Evolutionary conservation across 1,140 invertebrate species (phyloP).

Genomic region (Leptinotarsa lineolata): DNA sequence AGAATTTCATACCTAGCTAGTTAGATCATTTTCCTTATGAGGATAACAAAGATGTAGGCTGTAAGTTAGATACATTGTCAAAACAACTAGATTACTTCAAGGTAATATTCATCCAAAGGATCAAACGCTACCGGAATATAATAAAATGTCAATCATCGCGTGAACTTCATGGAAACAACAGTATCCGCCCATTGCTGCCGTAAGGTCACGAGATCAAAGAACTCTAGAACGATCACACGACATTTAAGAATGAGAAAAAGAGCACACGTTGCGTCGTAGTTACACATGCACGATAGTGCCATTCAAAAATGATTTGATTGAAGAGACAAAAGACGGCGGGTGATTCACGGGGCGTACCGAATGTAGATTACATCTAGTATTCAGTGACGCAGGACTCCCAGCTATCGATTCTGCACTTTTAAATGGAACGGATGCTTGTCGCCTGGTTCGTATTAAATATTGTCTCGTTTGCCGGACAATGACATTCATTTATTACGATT

Average conservation of each 20-base stretch:
- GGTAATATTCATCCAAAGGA: no score
- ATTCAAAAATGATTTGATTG: constrained; percentile 1
- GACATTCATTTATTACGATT: no score
- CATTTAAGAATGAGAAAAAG: neutral
- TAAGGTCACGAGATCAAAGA: neutral
- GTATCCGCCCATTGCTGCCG: neutral
- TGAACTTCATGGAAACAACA: neutral
- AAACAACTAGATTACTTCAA: no score
- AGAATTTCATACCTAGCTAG: no score
- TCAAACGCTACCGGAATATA: neutral
- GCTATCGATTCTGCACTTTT: neutral
- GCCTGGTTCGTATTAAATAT: no score
- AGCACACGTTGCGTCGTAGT: neutral
- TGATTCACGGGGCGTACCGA: neutral
- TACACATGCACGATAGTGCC: neutral
- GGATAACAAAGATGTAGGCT: no score
- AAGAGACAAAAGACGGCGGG: neutral
- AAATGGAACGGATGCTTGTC: neutral
- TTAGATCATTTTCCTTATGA: no score
- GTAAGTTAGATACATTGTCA: no score
- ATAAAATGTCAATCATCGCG: neutral
- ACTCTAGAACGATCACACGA: neutral
- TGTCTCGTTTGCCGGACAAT: no score
- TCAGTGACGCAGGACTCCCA: neutral
- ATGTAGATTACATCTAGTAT: neutral